These are phyloP conservation scores for Ispidina lecontei DNA, from an alignment of 2,797 vertebrate species.

Conservation along the genomic window DNA sequence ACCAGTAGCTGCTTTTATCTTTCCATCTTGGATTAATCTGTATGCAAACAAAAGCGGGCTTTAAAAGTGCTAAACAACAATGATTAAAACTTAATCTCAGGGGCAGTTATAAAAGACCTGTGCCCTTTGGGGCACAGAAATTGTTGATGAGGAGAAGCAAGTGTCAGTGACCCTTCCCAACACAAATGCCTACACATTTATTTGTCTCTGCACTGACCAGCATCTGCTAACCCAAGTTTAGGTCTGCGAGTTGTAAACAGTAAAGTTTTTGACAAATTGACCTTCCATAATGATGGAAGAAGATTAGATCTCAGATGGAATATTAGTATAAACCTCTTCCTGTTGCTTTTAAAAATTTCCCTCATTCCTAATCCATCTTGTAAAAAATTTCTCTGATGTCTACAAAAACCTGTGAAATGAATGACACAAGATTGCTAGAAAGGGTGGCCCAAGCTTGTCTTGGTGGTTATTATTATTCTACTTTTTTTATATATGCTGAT, in stretches of 20 bases:
- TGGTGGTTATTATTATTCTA: neutral
- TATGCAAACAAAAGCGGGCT: fast-evolving
- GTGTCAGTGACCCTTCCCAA: neutral
- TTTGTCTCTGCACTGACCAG: neutral
- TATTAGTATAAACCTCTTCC: neutral
- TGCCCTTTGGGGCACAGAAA: neutral
- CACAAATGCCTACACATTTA: fast-evolving
- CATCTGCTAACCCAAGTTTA: neutral
- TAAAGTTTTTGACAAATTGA: neutral
- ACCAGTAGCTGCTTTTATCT: neutral
- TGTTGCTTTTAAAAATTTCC: neutral
- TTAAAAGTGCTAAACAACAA: neutral
- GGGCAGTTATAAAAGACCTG: neutral
- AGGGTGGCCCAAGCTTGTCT: neutral
- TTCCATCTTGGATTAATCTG: neutral
- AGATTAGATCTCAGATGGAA: neutral
- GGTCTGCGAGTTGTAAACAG: neutral
- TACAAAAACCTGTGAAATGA: neutral
- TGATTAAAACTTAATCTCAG: neutral
- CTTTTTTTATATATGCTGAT: neutral
- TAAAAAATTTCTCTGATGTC: neutral
- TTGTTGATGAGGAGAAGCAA: neutral
- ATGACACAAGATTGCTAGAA: neutral
- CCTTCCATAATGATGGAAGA: neutral
- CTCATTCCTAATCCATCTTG: neutral